phyloP scores from a whole-genome alignment of 2,797 vertebrate species.

The Coccyzus lansbergi region DNA sequence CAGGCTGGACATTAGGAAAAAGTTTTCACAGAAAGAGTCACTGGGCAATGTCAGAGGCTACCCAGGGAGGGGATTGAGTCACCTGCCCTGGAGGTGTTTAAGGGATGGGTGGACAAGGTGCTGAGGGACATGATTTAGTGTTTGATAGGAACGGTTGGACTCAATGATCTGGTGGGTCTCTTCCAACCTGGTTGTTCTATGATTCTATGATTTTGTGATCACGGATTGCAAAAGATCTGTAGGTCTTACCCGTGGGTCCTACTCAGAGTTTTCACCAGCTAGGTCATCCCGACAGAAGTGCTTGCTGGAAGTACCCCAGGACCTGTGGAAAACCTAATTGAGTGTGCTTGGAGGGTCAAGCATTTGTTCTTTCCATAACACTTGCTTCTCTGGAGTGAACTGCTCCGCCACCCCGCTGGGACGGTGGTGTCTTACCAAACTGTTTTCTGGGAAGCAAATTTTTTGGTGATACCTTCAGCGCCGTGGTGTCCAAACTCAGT shows the following conservation, averaged over 20 bases:
- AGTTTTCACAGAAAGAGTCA: too few relatives aligned
- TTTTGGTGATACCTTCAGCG: constrained; percentile 16
- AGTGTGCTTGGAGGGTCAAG: background rate
- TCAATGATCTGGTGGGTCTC: too few relatives aligned
- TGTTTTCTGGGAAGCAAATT: constrained; percentile 15
- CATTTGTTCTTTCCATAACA: background rate
- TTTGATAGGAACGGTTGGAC: too few relatives aligned
- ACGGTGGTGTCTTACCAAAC: background rate
- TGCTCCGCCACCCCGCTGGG: background rate
- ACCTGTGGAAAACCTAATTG: background rate
- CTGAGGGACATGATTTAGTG: too few relatives aligned
- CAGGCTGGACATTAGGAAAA: too few relatives aligned
- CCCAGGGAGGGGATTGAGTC: too few relatives aligned
- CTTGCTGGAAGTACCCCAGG: constrained; percentile 15
- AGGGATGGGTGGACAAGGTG: too few relatives aligned
- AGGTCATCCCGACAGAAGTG: background rate
- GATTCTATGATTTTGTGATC: too few relatives aligned
- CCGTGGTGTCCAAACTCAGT: background rate
- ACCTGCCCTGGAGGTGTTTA: too few relatives aligned
- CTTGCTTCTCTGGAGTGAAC: background rate
- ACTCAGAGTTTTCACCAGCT: background rate
- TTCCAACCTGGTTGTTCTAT: too few relatives aligned
- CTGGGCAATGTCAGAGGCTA: too few relatives aligned
- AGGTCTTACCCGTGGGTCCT: background rate
- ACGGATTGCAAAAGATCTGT: too few relatives aligned